Base-by-base conservation (phyloP, 2,888 invertebrate species). In the Siphlonurus alternatus region DNA sequence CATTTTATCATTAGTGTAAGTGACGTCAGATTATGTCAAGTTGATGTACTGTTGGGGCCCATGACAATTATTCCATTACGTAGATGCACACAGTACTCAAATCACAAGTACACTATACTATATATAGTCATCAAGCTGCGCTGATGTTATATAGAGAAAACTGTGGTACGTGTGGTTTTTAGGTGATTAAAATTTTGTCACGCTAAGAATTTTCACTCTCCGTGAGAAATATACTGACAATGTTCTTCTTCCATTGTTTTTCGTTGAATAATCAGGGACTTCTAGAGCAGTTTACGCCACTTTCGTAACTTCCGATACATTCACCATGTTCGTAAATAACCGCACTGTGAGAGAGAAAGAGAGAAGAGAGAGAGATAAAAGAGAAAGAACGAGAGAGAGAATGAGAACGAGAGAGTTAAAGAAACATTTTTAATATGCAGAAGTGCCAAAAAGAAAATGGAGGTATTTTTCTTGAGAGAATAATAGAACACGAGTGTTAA, bases 361-460 rank as follows among this genome's bases (percentile, higher is more conserved):
- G 2, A 2, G n/a, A n/a, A 20, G n/a, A 61, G 61, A n/a, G 38
- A 10, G 25, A 20, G 15, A 25, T n/a, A 18, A 23, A 20, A 1
- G 25, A n/a, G 62, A 23, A 24, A 54, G 23, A 24, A 38, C 20
- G 24, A 51, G 62, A 38, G 62, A 62, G 53, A 62, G 51, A 62
- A 24, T 23, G 38, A 51, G 19, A 23, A 25, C 15, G 56, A 23
- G 23, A 53, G 19, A 23, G 53, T 2, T 20, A 51, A 23, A 62
- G 62, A 62, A 23, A 25, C 7, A 56, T 10, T 56, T 56, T 56
- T 56, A 56, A 56, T 56, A n/a, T 56, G 56, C 22, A 56, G n/a
- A 56, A 56, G 56, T 56, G 56, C 56, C 22, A 56, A 56, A 56
- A 56, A 20, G 5, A 56, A 56, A 56, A 56, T 56, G 56, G 56